Evolutionary conservation across 2,113 vertebrate species (phyloP).

Genomic region (Peromyscus californicus): DNA sequence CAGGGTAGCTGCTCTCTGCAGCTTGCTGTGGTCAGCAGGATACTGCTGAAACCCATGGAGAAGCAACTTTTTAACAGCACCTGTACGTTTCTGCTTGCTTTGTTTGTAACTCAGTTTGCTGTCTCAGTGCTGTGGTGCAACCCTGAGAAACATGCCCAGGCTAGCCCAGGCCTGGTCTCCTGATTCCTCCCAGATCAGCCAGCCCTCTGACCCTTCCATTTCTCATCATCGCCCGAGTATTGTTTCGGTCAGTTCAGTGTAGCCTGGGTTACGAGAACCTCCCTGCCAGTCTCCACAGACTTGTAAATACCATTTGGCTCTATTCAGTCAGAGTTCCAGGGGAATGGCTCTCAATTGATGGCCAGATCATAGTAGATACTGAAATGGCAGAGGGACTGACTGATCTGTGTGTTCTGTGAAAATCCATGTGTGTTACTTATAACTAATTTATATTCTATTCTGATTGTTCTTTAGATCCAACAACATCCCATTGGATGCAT

Average conservation of each 20-base stretch:
- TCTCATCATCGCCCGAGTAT: not conserved
- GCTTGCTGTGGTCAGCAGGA: not conserved
- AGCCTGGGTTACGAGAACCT: not conserved
- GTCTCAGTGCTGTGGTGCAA: not conserved
- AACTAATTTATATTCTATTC: constrained; percentile 49
- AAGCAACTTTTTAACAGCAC: constrained; percentile 3
- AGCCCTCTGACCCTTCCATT: not conserved
- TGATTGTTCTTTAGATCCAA: not conserved
- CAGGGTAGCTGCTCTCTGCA: not conserved
- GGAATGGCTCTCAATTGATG: not conserved
- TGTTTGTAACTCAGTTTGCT: not conserved
- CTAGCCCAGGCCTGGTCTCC: not conserved
- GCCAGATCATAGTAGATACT: not conserved
- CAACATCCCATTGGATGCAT: not conserved
- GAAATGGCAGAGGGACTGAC: not conserved
- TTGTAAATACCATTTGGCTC: not conserved
- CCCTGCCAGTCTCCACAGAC: not conserved
- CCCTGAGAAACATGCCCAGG: not conserved
- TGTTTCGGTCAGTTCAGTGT: not conserved
- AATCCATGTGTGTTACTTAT: not conserved
- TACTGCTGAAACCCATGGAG: not conserved
- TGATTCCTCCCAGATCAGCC: not conserved
- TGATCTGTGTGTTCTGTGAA: constrained; percentile 15
- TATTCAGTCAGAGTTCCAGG: constrained; percentile 27
- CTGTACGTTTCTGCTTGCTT: not conserved